Base-by-base conservation (phyloP, 2,888 invertebrate genomes). In the Pollenia angustigena region DNA sequence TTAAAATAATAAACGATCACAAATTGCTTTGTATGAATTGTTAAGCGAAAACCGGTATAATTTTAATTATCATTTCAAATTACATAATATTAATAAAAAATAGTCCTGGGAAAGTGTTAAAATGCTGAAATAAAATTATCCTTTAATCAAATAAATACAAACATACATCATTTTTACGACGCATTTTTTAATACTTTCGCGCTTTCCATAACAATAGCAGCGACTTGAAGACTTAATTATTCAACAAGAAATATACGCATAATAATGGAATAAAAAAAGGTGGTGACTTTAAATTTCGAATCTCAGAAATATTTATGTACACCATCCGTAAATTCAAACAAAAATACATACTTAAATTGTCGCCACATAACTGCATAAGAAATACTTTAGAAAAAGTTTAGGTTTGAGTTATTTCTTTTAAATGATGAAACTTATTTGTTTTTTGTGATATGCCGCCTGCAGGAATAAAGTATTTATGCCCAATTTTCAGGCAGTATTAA, bases 1-100 rank as follows among this genome's bases (percentile, higher is more conserved):
- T 81, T 72, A 71, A 78, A 81, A 81, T 85, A 66, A 85, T 81
- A 76, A 76, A 72, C 64, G 71, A 81, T 66, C 81, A 42, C 56
- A 58, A 66, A 85, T 76, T 69, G 1, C 4, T 76, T 44, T 56
- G 42, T 64, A 72, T 72, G 66, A 50, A 71, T 58, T 69, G 60
- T 48, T 32, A 12, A 58, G 8, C 42, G 44, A 68, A 62, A 75
- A 80, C 75, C 71, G 76, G 85, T 75, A 81, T 48, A 78, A 81
- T 62, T 78, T 72, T 58, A 72, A 81, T 81, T 64, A 74, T 50
- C 14, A 66, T 50, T 64, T 66, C 40, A 48, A 50, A 18, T 69
- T 32, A 10, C 40, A 58, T 18, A 56, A 23, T 52, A 72, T 11
- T n/a, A 44, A 10, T 50, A 60, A 18, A 18, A 42, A 60, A 52